phyloP scores from a whole-genome alignment of 2,888 invertebrate genomes.

The Stratiomys singularior region DNA sequence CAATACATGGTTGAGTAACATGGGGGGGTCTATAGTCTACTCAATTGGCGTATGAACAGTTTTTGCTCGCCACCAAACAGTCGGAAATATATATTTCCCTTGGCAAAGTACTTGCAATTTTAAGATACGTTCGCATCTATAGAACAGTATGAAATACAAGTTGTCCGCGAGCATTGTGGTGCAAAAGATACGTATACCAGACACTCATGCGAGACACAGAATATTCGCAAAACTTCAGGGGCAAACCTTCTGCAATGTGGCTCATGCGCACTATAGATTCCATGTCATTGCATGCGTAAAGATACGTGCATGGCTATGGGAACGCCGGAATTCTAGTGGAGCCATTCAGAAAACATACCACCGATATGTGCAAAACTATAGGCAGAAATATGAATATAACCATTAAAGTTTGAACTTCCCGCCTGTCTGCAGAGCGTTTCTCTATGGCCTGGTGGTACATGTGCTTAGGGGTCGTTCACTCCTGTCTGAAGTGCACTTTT shows the following conservation, averaged over 20 bases:
- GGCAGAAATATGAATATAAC: background rate
- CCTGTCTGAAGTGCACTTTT: constrained; percentile 14
- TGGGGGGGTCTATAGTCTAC: background rate
- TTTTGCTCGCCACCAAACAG: background rate
- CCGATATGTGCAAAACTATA: background rate
- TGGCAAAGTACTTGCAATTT: background rate
- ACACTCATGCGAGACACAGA: background rate
- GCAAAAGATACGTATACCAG: constrained; percentile 5
- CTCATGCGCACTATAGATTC: constrained; percentile 4
- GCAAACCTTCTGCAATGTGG: background rate
- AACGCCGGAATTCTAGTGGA: constrained; percentile 11
- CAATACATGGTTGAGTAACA: background rate
- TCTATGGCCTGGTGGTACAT: background rate
- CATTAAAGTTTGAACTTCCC: background rate
- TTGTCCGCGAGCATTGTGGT: background rate
- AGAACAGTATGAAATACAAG: background rate
- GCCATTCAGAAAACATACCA: background rate
- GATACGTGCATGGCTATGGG: too few species aligned
- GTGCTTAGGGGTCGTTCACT: constrained; percentile 23
- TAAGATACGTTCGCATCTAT: background rate
- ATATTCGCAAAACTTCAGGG: background rate
- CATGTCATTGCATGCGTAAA: too few species aligned
- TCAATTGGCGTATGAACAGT: background rate
- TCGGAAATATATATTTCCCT: constrained; percentile 5
- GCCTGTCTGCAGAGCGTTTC: background rate